Conservation (phyloP, 2,797 vertebrate species). For the Chiroxiphia lanceolata region DNA sequence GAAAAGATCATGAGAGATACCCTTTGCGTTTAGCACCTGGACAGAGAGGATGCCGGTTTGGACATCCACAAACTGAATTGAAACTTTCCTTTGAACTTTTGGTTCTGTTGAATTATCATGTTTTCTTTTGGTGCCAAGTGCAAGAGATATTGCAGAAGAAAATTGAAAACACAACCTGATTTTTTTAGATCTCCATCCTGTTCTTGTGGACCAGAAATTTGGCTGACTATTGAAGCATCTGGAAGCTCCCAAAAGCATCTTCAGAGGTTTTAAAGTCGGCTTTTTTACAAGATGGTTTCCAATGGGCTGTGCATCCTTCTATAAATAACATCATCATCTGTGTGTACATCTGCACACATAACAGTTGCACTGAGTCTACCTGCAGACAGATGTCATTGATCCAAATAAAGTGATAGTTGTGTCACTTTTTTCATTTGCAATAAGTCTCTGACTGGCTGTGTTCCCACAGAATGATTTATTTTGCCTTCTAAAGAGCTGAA, state of each 20-base stretch:
- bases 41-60: neutral
- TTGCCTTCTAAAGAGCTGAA: conserved; percentile 6
- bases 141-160: conserved; percentile 8
- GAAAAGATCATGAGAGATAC: neutral
- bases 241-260: conserved; percentile 6
- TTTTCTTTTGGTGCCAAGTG: neutral
- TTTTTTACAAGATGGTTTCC: neutral
- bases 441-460: neutral
- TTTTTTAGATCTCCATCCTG: neutral
- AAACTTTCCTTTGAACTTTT: conserved; percentile 24
- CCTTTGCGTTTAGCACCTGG: neutral
- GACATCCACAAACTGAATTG: neutral
- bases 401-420: neutral
- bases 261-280: neutral
- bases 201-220: conserved; percentile 29
- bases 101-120: neutral
- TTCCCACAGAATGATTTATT: neutral
- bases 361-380: neutral
- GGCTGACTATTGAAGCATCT: conserved; percentile 25
- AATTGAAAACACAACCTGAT: conserved; percentile 21
- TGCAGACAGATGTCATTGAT: neutral
- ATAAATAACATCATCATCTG: neutral
- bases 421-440: neutral
- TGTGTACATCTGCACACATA: neutral
- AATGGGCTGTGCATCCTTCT: neutral